Percentiles rank a stretch among this genome's conserved stretches.
Conservation (phyloP, 1,140 invertebrate genomes). For the Zaprionus ghesquierei region DNA sequence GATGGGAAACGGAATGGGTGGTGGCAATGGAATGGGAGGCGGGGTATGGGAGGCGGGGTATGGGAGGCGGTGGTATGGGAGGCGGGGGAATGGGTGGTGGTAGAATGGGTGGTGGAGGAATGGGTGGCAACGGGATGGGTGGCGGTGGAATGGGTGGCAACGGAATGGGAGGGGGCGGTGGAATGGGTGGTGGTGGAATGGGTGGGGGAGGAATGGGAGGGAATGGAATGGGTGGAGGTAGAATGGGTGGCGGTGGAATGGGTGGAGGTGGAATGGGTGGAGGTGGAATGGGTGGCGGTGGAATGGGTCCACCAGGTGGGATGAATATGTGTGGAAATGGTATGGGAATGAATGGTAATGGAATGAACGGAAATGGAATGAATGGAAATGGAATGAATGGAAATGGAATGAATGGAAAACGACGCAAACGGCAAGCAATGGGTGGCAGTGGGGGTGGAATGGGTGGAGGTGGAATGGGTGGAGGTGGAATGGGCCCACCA, state of each 20-base stretch:
- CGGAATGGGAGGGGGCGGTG: background rate
- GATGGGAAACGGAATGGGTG: slow-evolving; percentile 23
- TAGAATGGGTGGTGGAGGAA: background rate
- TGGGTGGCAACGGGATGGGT: slow-evolving; percentile 7
- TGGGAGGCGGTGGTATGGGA: slow-evolving; percentile 10
- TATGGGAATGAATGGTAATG: background rate
- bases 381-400: slow-evolving; percentile 1
- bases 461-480: slow-evolving; percentile 9
- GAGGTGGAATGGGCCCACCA: background rate
- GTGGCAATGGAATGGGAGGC: slow-evolving; percentile 15
- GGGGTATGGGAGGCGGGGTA: slow-evolving; percentile 15
- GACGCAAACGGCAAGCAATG: slow-evolving; percentile 9
- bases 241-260: background rate
- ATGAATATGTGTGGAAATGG: slow-evolving; percentile 7
- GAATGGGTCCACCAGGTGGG: background rate
- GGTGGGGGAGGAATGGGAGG: slow-evolving; percentile 17
- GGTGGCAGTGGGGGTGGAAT: slow-evolving; percentile 1
- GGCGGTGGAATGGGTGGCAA: background rate
- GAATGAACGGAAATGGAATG: slow-evolving; percentile 11
- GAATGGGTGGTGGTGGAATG: slow-evolving; percentile 3
- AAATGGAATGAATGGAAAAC: slow-evolving; percentile 15
- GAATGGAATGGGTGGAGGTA: slow-evolving; percentile 1
- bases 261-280: background rate
- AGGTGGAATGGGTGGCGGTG: slow-evolving; percentile 5
- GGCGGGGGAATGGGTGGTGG: background rate